Evolutionary conservation across 1,140 invertebrate genomes (phyloP).

Genomic region (Chionoecetes opilio): DNA sequence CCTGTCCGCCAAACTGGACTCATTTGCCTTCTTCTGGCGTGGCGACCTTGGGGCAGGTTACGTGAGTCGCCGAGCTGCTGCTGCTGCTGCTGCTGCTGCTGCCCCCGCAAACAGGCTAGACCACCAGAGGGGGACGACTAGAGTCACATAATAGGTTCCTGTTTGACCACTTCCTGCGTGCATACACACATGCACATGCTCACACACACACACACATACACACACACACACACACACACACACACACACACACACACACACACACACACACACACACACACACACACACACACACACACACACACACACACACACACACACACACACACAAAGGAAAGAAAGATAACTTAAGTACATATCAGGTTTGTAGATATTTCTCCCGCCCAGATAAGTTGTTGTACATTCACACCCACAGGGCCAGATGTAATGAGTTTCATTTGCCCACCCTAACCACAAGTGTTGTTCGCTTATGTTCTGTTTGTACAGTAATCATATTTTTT

Average conservation of each 20-base stretch:
- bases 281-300: not conserved
- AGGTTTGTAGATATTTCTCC: not conserved
- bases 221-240: conserved; percentile 27
- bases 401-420: not conserved
- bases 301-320: not conserved
- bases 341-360: not conserved
- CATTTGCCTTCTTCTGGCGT: conserved; percentile 15
- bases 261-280: not conserved
- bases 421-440: not conserved
- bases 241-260: conserved; percentile 6
- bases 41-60: conserved; percentile 13
- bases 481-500: not conserved
- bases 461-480: not conserved
- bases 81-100: not conserved
- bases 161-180: conserved; percentile 14
- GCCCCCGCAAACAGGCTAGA: conserved; percentile 18
- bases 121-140: not conserved
- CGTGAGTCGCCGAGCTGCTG: conserved; percentile 3
- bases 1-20: not conserved
- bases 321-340: not conserved
- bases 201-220: conserved; percentile 16
- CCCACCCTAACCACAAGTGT: not conserved
- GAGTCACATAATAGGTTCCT: conserved; percentile 19
- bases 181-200: not conserved
- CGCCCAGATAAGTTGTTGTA: not conserved